Evolutionary conservation across 2,888 invertebrate genomes (phyloP).

Genomic region (Notocelia uddmanniana): DNA sequence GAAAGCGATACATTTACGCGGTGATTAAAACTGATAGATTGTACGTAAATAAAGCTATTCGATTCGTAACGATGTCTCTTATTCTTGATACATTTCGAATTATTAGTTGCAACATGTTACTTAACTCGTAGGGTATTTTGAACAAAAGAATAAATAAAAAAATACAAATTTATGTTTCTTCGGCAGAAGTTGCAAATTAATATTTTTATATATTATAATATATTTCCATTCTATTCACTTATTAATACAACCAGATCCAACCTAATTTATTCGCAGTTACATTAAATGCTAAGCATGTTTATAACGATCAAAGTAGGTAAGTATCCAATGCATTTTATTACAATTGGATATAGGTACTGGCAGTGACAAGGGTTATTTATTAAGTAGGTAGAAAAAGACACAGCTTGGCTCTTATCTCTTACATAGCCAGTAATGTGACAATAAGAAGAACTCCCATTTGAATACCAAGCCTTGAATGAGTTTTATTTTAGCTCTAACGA

Average conservation of each 20-base stretch:
- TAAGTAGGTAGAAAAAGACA: slow-evolving; percentile 31
- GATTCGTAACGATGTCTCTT: slow-evolving; percentile 24
- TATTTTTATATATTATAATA: too few species aligned
- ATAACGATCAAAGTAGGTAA: background rate
- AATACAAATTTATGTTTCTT: too few species aligned
- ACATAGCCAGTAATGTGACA: slow-evolving; percentile 37
- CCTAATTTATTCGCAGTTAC: background rate
- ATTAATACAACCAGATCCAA: background rate
- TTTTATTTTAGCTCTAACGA: slow-evolving; percentile 34
- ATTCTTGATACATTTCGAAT: background rate
- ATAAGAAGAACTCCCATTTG: slow-evolving; percentile 36
- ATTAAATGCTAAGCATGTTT: background rate
- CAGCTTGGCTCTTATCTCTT: slow-evolving; percentile 17
- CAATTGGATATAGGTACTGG: slow-evolving; percentile 15
- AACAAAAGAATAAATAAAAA: too few species aligned
- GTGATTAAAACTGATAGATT: slow-evolving; percentile 39
- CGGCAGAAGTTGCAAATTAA: too few species aligned
- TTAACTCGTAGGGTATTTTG: too few species aligned
- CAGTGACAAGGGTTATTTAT: slow-evolving; percentile 33
- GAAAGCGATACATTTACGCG: slow-evolving; percentile 45
- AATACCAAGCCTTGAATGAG: slow-evolving; percentile 22
- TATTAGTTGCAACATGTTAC: too few species aligned
- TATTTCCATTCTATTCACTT: background rate
- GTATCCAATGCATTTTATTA: slow-evolving; percentile 14
- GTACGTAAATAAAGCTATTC: slow-evolving; percentile 28